A percentile compares a stretch with the other conserved stretches of the same genome.
Evolutionary conservation across 2,113 vertebrate species (phyloP).

Genomic region (Lepus americanus): DNA sequence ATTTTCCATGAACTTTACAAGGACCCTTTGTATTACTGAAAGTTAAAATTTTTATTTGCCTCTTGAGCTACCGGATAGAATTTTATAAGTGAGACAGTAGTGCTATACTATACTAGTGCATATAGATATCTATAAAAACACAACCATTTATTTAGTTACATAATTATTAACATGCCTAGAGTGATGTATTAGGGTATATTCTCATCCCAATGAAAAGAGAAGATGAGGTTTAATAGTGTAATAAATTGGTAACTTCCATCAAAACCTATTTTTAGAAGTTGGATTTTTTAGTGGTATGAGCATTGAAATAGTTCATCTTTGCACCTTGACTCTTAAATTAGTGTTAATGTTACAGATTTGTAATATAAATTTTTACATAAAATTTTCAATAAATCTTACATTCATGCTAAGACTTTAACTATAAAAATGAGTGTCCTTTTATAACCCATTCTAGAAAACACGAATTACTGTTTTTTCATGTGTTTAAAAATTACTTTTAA

Average conservation of each 20-base stretch:
- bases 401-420: conserved; percentile 30
- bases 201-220: conserved; percentile 45
- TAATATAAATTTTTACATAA: not conserved
- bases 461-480: not conserved
- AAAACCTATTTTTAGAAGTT: conserved; percentile 51
- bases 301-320: conserved; percentile 68
- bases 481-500: conserved; percentile 61
- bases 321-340: not conserved
- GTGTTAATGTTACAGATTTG: not conserved
- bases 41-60: conserved; percentile 62
- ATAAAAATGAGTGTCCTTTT: conserved; percentile 44
- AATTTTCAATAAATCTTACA: conserved; percentile 52
- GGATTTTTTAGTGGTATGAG: not conserved
- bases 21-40: conserved; percentile 5
- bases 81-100: conserved; percentile 60
- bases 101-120: not conserved
- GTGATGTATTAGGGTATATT: conserved; percentile 15
- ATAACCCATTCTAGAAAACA: conserved; percentile 1
- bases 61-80: not conserved
- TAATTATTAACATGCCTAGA: conserved; percentile 47
- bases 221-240: not conserved
- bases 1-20: too few species aligned
- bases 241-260: conserved; percentile 17
- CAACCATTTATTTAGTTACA: conserved; percentile 27
- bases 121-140: conserved; percentile 41